These are phyloP conservation scores for Sinella curviseta DNA, from an alignment of 1,140 invertebrate genomes.

Conservation along the genomic window DNA sequence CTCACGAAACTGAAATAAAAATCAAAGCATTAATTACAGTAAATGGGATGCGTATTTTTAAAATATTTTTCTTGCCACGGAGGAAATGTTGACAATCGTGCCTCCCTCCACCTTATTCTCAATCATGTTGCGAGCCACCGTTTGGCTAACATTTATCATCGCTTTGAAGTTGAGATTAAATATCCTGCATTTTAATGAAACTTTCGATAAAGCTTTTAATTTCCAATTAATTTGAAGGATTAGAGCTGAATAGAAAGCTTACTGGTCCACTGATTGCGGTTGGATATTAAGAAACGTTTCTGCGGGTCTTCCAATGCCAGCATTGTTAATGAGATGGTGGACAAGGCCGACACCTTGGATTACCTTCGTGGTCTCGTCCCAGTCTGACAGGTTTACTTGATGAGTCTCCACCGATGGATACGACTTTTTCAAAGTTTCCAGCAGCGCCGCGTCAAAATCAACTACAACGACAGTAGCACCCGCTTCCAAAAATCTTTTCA, in stretches of 20 bases:
- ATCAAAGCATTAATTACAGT: too few species aligned
- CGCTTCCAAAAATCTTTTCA: constrained; percentile 31
- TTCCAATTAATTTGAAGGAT: not conserved
- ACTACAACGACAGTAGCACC: constrained; percentile 33
- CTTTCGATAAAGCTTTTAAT: not conserved
- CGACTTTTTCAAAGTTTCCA: constrained; percentile 30
- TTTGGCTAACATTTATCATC: constrained; percentile 77
- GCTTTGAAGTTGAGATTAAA: constrained; percentile 82
- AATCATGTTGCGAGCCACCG: constrained; percentile 71
- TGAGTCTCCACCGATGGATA: constrained; percentile 19
- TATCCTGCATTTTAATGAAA: constrained; percentile 58
- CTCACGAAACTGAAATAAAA: too few species aligned
- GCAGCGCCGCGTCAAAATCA: constrained; percentile 31
- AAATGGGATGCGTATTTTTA: not conserved
- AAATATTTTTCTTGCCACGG: constrained; percentile 60
- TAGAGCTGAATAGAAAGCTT: not conserved
- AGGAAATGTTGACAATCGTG: constrained; percentile 86
- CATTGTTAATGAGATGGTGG: constrained; percentile 42
- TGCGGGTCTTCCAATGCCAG: constrained; percentile 15
- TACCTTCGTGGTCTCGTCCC: constrained; percentile 24
- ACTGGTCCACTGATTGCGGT: not conserved
- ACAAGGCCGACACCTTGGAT: not conserved
- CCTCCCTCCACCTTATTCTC: constrained; percentile 65
- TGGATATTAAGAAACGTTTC: constrained; percentile 14
- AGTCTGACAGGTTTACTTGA: constrained; percentile 26